phyloP scores from a whole-genome alignment of 2,888 invertebrate species.

The Monoplex corrugatus region DNA sequence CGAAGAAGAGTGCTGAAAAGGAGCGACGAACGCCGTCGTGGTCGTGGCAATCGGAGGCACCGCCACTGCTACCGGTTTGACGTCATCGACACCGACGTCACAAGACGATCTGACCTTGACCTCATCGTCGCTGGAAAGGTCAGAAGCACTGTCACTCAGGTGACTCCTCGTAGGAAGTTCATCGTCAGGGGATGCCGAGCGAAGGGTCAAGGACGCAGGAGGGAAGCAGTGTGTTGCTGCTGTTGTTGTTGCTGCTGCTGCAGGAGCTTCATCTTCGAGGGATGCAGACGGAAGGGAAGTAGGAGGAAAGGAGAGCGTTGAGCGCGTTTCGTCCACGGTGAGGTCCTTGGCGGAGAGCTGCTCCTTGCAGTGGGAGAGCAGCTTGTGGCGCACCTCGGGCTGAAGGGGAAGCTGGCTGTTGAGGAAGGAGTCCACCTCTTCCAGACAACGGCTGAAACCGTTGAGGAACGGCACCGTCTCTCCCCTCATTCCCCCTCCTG shows the following conservation, averaged over 20 bases:
- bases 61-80: not conserved
- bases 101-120: not conserved
- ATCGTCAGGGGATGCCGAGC: not conserved
- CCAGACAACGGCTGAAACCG: slow-evolving; percentile 45
- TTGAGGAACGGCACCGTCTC: slow-evolving; percentile 34
- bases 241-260: not conserved
- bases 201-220: not conserved
- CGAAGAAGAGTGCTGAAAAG: slow-evolving; percentile 41
- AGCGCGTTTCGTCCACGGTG: not conserved
- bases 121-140: slow-evolving; percentile 19
- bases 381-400: slow-evolving; percentile 48
- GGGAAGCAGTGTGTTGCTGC: not conserved
- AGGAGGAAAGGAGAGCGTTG: not conserved
- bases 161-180: not conserved
- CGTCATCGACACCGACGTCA: not conserved
- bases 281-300: not conserved
- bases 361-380: slow-evolving; percentile 35
- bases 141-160: slow-evolving; percentile 27
- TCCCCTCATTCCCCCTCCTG: not conserved
- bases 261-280: no score
- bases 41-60: not conserved
- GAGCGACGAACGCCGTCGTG: slow-evolving; percentile 42
- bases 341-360: slow-evolving; percentile 33
- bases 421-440: slow-evolving; percentile 47
- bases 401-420: slow-evolving; percentile 29